Base-by-base conservation (phyloP, 2,888 invertebrate genomes). In the Oscheius sp. region DNA sequence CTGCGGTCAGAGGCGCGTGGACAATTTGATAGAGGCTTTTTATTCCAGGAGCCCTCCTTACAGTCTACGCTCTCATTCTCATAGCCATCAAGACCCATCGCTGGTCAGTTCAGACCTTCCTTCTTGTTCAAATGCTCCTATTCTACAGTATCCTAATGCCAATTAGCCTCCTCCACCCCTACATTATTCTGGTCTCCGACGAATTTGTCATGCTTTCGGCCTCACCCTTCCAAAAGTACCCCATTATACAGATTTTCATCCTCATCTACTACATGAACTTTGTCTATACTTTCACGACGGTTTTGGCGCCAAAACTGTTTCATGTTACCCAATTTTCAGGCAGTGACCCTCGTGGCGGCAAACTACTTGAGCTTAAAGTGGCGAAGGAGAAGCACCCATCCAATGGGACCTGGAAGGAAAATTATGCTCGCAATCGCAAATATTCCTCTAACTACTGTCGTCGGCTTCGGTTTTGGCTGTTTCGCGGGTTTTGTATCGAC, bases 281-380 rank as follows among this genome's bases (percentile, higher is more conserved):
- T 42, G n/a, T 55, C 29, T 68, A 68, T 29, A 68, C 68, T 9
- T 68, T 68, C 35, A 11, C 55, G 13, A 55, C 68, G 42, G 68
- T 68, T 35, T 51, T 3, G 51, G 5, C 0, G 11, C 33, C 10
- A 3, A 60, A 60, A 21, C 21, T 21, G 21, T 42, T 42, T 42
- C 7, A 42, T 42, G 42, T 7, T 5, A 42, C 3, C 3, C 7
- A 7, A 42, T 5, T 42, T 48, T 10, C 5, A 63, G 63, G 63
- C 63, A 21, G 29, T 63, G 7, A n/a, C 63, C 10, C n/a, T 63
- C 7, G 48, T 63, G 11, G n/a, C 32, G 2, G 63, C 63, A 2
- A 63, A 63, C 48, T 63, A 48, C 48, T 7, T 50, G 2, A 11
- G 63, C 9, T 7, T 63, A 48, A 47, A 50, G 21, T 63, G 63